A percentile compares a stretch with the other conserved stretches of the same genome.
phyloP scores from a whole-genome alignment of 2,797 vertebrate genomes.

The Pseudochirops corinnae region DNA sequence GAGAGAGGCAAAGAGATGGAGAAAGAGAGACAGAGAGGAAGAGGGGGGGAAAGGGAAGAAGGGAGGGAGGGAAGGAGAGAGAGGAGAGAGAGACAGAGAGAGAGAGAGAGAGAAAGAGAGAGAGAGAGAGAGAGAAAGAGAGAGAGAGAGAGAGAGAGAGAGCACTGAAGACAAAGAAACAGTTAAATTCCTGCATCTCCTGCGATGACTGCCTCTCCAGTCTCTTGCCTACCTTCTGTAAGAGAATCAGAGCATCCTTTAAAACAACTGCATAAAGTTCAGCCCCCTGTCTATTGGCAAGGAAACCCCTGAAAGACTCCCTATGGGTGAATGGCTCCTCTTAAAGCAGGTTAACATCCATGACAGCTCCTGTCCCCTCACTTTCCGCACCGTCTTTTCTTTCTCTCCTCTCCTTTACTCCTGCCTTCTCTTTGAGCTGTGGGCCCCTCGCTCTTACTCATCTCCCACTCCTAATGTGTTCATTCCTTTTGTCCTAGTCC shows the following conservation, averaged over 20 bases:
- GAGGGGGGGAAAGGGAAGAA: neutral
- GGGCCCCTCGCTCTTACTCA: fast-evolving
- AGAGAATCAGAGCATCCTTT: neutral
- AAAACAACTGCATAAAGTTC: neutral
- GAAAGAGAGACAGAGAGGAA: no score
- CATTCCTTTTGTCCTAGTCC: neutral
- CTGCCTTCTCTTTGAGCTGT: neutral
- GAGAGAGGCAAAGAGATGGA: neutral
- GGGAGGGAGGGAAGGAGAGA: no score
- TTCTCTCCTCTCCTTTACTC: neutral
- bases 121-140: no score
- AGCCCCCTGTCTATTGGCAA: neutral
- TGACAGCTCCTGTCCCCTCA: slow-evolving; percentile 39
- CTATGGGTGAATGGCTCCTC: neutral
- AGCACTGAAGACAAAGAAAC: fast-evolving
- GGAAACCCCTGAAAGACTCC: neutral
- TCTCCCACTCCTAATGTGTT: neutral
- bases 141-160: neutral
- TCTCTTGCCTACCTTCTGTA: neutral
- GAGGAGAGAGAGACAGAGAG: no score
- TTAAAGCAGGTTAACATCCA: neutral
- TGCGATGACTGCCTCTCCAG: neutral
- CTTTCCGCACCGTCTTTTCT: slow-evolving; percentile 39
- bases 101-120: no score
- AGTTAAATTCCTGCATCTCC: neutral